Evolutionary conservation across 2,113 vertebrate genomes (phyloP), one percentile per base, ranked within the genome.

Genomic region (Galemys pyrenaicus): DNA sequence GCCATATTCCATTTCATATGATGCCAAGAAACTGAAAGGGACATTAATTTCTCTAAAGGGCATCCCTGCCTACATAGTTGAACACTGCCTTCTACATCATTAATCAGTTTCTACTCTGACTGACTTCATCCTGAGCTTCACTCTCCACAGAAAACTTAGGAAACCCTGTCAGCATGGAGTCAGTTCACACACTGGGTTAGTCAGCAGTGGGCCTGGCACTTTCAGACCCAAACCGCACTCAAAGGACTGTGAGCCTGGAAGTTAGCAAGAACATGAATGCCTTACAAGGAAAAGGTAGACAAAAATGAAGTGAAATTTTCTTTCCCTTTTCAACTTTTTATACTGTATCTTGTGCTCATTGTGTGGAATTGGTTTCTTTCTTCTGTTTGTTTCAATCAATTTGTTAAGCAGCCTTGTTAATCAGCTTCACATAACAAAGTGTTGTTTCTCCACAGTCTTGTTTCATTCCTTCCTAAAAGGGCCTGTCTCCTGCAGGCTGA

Each of bases 271-370:
- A 58, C 79, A 54, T 22, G 3, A n/a, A 73, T 51, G 39, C 78
- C 67, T 92, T 94, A 75, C 94, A 92, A 94, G 64, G 51, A 44
- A 91, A 92, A 80, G 13, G 15, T 46, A n/a, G 58, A 32, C n/a
- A 90, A 87, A 77, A 74, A 83, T 74, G 68, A 86, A 83, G 51
- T 30, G 62, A 77, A 19, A 32, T 87, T 89, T 86, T 13, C 73
- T 41, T 91, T 49, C 51, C 35, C 30, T 83, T 60, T 70, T 4
- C 22, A 70, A 17, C 51, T 17, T 65, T 60, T 32, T 32, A 0
- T 22, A 54, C 19, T 49, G 3, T 44, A n/a, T 83, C 84, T 56
- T 67, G 28, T 75, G 86, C 82, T 83, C 75, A 12, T 2, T 54
- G 22, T 74, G 24, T 30, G 85, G 16, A 94, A 68, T 73, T 77